Conservation (phyloP, 2,888 invertebrate species). For the Cryptus armator region DNA sequence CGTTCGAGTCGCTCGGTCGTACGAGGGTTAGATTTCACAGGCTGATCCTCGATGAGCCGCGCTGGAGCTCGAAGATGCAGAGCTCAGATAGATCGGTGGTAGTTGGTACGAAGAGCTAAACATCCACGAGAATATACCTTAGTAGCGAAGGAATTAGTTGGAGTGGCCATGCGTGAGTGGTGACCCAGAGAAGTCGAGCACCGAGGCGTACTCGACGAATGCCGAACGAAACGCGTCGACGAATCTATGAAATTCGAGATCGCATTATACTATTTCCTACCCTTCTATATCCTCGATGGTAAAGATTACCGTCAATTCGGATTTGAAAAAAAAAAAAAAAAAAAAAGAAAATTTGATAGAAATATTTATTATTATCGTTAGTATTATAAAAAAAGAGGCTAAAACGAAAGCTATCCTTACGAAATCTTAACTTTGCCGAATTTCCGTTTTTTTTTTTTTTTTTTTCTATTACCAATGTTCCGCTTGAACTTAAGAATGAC, state of each 20-base stretch:
- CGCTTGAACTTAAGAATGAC: too few relatives aligned
- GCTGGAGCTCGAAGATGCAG: constrained; percentile 74
- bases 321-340: background rate
- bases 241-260: constrained; percentile 6
- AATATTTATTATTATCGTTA: too few relatives aligned
- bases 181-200: constrained; percentile 53
- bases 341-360: background rate
- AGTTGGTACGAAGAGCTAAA: constrained; percentile 4
- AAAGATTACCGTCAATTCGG: background rate
- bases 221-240: constrained; percentile 18
- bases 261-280: background rate
- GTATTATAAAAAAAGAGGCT: too few relatives aligned
- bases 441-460: too few relatives aligned
- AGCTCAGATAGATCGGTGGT: constrained; percentile 68
- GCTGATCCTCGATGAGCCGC: constrained; percentile 73
- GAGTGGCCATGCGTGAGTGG: constrained; percentile 70
- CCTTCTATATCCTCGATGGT: background rate
- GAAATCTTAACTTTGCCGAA: too few relatives aligned
- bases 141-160: constrained; percentile 69
- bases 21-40: constrained; percentile 80
- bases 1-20: constrained; percentile 72
- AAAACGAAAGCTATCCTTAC: too few relatives aligned
- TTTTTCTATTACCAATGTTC: too few relatives aligned
- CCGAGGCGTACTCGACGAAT: constrained; percentile 8
- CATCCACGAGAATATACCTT: constrained; percentile 15